A percentile compares a stretch with the other conserved stretches of the same genome.
These are phyloP conservation scores for Orthonychiurus folsomi DNA, from an alignment of 2,888 invertebrate species.

Conservation along the genomic window DNA sequence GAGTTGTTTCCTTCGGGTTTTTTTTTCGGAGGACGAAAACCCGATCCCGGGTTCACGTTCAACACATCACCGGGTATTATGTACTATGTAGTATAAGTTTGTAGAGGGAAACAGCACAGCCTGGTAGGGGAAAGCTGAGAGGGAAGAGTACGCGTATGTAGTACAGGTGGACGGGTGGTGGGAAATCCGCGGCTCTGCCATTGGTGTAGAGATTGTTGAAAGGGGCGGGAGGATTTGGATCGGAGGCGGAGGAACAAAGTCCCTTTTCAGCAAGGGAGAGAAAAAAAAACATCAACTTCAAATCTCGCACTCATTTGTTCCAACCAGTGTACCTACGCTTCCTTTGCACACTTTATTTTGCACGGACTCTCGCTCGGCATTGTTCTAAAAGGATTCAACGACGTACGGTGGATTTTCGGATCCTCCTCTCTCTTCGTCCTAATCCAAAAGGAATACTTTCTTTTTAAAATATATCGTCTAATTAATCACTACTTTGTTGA, in stretches of 20 bases:
- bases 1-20: not conserved
- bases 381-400: too few relatives aligned
- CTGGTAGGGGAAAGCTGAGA: not conserved
- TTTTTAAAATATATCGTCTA: too few relatives aligned
- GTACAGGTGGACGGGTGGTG: not conserved
- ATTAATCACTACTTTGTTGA: too few relatives aligned
- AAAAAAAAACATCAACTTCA: too few relatives aligned
- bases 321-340: not conserved
- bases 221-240: constrained; percentile 39
- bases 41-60: not conserved
- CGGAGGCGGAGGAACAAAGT: constrained; percentile 32
- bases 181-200: not conserved
- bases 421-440: too few relatives aligned
- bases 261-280: too few relatives aligned
- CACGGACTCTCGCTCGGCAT: not conserved
- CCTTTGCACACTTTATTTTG: not conserved
- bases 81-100: not conserved
- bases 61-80: not conserved
- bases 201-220: constrained; percentile 38
- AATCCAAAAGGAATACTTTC: too few relatives aligned
- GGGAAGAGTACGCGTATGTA: not conserved
- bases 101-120: not conserved
- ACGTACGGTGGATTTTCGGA: too few relatives aligned
- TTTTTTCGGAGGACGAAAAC: not conserved
- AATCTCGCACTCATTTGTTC: not conserved